Conservation (phyloP, 2,888 invertebrate species). For the Cosmia pyralina region DNA sequence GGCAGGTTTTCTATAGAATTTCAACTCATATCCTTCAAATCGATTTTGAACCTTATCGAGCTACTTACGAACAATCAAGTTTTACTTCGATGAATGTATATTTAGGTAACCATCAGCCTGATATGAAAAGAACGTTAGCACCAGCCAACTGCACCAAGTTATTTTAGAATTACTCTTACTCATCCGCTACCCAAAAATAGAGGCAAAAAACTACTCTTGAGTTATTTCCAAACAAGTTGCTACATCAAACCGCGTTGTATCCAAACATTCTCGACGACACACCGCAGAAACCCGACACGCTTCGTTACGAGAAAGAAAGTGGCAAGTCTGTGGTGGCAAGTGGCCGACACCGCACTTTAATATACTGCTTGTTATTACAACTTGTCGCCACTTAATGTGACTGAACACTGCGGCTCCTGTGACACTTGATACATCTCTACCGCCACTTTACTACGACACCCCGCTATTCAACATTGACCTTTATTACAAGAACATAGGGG, state of each 20-base stretch:
- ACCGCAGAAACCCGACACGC: conserved; percentile 71
- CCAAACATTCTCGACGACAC: conserved; percentile 30
- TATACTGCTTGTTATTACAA: conserved; percentile 86
- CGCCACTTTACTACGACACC: conserved; percentile 17
- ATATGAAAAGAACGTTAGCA: conserved; percentile 1
- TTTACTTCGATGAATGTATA: not conserved
- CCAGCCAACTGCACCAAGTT: conserved; percentile 1
- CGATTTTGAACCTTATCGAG: not conserved
- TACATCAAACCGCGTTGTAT: conserved; percentile 48
- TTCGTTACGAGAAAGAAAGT: conserved; percentile 63
- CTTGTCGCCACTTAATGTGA: conserved; percentile 83
- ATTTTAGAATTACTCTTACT: conserved; percentile 19
- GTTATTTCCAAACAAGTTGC: conserved; percentile 38
- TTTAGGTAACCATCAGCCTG: not conserved
- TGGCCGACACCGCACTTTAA: conserved; percentile 70
- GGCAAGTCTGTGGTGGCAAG: conserved; percentile 58
- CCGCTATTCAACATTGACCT: conserved; percentile 42
- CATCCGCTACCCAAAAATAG: conserved; percentile 3
- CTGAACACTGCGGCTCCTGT: conserved; percentile 76
- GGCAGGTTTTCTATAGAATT: too few species aligned
- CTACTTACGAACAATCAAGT: too few species aligned
- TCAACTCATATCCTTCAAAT: not conserved
- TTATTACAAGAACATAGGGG: conserved; percentile 39
- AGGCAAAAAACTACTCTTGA: conserved; percentile 2
- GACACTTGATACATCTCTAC: conserved; percentile 77